These are phyloP conservation scores for Sarcophaga caerulescens DNA, from an alignment of 2,888 invertebrate genomes.

Conservation along the genomic window DNA sequence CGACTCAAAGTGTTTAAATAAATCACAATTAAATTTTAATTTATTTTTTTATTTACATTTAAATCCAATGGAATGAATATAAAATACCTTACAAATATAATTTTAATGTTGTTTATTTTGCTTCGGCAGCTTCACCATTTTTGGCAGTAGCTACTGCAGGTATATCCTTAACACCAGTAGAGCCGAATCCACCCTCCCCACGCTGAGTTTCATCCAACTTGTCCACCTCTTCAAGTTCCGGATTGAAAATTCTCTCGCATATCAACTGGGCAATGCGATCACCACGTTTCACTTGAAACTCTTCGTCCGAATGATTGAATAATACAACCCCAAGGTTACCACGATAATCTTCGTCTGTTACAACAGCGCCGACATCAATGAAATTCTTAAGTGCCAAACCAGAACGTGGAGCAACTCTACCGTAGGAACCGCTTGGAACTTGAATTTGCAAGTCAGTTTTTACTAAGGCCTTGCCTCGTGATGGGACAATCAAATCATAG, in stretches of 20 bases:
- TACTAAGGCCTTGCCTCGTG: conserved; percentile 91
- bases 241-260: conserved; percentile 94
- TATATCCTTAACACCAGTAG: conserved; percentile 86
- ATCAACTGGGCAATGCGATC: conserved; percentile 98
- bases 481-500: conserved; percentile 91
- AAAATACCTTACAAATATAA: background rate
- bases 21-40: too few relatives aligned
- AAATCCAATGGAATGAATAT: background rate
- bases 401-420: conserved; percentile 96
- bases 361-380: conserved; percentile 98
- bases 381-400: conserved; percentile 96
- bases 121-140: conserved; percentile 67
- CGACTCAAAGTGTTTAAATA: too few relatives aligned
- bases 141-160: conserved; percentile 50
- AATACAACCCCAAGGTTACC: conserved; percentile 96
- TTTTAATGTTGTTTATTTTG: background rate
- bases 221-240: conserved; percentile 89
- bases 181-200: conserved; percentile 96
- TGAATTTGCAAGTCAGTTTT: conserved; percentile 96
- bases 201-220: conserved; percentile 90
- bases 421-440: conserved; percentile 95
- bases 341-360: conserved; percentile 96
- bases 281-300: conserved; percentile 90
- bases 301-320: conserved; percentile 94
- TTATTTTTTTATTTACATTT: too few relatives aligned